These are phyloP conservation scores for Lacerta bilineata DNA, from an alignment of 2,797 vertebrate species.

Conservation along the genomic window DNA sequence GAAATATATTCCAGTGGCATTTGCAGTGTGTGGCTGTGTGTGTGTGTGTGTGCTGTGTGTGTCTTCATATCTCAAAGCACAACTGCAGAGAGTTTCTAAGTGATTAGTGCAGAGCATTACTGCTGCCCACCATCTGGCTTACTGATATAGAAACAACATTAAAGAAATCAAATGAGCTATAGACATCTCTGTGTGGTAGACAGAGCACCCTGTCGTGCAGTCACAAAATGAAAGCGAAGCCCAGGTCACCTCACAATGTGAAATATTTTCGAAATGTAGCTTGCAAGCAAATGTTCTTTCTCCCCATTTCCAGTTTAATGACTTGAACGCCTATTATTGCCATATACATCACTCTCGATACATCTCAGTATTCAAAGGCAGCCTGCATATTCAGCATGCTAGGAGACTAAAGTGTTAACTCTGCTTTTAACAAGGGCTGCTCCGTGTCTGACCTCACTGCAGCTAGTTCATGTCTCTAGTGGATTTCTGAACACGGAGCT, in stretches of 20 bases:
- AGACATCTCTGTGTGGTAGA: constrained; percentile 43
- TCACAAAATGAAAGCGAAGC: background rate
- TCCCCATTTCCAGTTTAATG: constrained; percentile 41
- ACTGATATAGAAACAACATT: constrained; percentile 77
- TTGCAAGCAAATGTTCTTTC: fast-evolving
- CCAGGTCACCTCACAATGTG: constrained; percentile 38
- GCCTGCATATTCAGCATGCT: constrained; percentile 55
- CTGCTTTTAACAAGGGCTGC: constrained; percentile 50
- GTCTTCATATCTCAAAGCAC: constrained; percentile 78
- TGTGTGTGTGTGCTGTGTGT: constrained; percentile 63
- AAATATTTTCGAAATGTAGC: constrained; percentile 1
- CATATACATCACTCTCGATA: constrained; percentile 24
- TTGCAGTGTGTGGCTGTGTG: constrained; percentile 54
- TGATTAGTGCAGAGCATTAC: constrained; percentile 84
- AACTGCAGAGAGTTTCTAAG: constrained; percentile 78
- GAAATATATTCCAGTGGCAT: constrained; percentile 52
- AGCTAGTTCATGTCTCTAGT: constrained; percentile 58
- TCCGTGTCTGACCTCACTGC: constrained; percentile 52
- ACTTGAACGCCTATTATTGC: constrained; percentile 43
- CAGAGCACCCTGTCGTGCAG: constrained; percentile 19
- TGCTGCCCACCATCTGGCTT: constrained; percentile 82
- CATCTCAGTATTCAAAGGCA: constrained; percentile 32
- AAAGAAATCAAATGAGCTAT: constrained; percentile 70
- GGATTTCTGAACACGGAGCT: constrained; percentile 61
- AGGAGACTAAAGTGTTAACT: constrained; percentile 47